Evolutionary conservation across 2,797 vertebrate species (phyloP).

Genomic region (Cyclopterus lumpus): DNA sequence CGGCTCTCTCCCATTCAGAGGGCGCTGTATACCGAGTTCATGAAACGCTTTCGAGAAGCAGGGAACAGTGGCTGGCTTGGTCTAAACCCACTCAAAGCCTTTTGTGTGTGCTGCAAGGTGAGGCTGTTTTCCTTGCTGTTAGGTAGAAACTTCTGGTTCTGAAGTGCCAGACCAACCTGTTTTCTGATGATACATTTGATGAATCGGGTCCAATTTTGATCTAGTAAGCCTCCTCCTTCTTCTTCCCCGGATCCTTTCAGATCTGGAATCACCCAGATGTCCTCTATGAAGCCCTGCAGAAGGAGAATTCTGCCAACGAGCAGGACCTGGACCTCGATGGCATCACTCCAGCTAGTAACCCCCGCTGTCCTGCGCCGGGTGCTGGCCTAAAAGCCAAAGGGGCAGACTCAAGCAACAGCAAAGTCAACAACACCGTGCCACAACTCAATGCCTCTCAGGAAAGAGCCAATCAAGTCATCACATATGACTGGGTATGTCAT

Average conservation of each 20-base stretch:
- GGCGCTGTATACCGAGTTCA: conserved; percentile 96
- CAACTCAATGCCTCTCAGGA: conserved; percentile 92
- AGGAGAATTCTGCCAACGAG: conserved; percentile 95
- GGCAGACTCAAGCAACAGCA: conserved; percentile 90
- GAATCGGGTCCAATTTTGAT: not conserved
- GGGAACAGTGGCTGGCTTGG: conserved; percentile 98
- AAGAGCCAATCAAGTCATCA: conserved; percentile 95
- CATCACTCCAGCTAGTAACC: conserved; percentile 87
- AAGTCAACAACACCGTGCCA: conserved; percentile 85
- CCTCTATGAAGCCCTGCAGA: conserved; percentile 95
- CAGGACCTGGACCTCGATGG: conserved; percentile 98
- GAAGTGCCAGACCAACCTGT: not conserved
- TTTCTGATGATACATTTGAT: not conserved
- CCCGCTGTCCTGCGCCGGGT: conserved; percentile 81
- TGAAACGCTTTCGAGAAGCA: conserved; percentile 97
- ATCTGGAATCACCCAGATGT: conserved; percentile 99
- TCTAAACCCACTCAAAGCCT: conserved; percentile 97
- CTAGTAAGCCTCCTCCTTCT: not conserved
- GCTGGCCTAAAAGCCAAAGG: conserved; percentile 88
- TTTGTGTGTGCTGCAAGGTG: conserved; percentile 99
- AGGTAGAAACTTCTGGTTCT: not conserved
- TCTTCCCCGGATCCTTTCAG: conserved; percentile 69
- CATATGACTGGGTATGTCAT: conserved; percentile 95
- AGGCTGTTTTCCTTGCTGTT: conserved; percentile 20
- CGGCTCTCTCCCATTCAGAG: conserved; percentile 94